These are phyloP conservation scores for Planococcus citri DNA, from an alignment of 1,140 invertebrate species.

Conservation along the genomic window DNA sequence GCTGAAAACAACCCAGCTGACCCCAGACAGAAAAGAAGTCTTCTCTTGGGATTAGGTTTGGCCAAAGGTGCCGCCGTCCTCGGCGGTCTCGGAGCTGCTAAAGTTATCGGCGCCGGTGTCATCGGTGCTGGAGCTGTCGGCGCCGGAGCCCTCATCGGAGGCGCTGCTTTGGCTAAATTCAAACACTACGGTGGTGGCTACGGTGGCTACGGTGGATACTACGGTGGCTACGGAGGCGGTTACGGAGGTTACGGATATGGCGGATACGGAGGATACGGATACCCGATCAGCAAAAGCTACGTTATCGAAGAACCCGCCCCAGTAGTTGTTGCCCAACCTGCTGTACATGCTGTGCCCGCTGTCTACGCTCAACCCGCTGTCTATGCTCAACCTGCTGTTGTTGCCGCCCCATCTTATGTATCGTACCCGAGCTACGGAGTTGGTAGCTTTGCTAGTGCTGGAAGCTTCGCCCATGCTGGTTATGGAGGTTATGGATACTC, in stretches of 20 bases:
- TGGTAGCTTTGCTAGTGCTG: not conserved
- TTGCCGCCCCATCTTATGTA: not conserved
- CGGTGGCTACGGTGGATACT: not conserved
- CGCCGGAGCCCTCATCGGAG: not conserved
- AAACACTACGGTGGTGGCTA: not conserved
- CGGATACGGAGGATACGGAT: not conserved
- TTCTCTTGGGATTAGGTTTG: not conserved
- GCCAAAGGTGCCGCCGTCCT: not conserved
- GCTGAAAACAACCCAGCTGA: not conserved
- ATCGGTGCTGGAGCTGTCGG: not conserved
- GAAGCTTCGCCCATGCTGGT: not conserved
- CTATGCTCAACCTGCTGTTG: not conserved
- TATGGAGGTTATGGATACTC: not conserved
- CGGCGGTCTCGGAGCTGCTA: not conserved
- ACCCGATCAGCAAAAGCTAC: not conserved
- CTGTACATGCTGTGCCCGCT: not conserved
- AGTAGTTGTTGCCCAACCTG: not conserved
- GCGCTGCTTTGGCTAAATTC: not conserved
- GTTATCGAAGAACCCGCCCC: not conserved
- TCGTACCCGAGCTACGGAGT: not conserved
- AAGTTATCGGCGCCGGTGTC: not conserved
- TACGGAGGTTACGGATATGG: not conserved
- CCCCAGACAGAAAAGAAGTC: not conserved
- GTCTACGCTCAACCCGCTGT: not conserved
- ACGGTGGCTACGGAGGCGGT: not conserved